Conservation (phyloP, 2,888 invertebrate species). For the Ophion costatus region DNA sequence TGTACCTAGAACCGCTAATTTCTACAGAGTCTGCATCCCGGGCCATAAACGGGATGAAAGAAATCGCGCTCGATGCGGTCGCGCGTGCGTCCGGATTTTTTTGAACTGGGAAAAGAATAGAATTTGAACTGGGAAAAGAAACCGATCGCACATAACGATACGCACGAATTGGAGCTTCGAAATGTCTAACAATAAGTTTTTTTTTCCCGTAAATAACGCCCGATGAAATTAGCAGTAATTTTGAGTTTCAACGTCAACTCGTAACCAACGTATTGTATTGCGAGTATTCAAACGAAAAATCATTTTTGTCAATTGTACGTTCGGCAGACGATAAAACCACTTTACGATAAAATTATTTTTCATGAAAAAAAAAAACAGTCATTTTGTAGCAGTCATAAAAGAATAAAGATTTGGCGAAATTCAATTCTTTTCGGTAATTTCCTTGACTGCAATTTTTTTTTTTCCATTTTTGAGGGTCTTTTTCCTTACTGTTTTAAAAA, state of each 20-base stretch:
- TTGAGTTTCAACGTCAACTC: not conserved
- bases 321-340: not conserved
- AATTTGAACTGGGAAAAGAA: slow-evolving; percentile 11
- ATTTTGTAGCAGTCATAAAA: not conserved
- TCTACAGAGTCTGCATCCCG: slow-evolving; percentile 62
- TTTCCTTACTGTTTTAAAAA: not conserved
- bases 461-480: not conserved
- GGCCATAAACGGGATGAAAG: slow-evolving; percentile 30
- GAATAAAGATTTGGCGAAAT: not conserved
- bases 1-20: slow-evolving; percentile 73
- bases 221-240: not conserved
- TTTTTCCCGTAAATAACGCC: not conserved
- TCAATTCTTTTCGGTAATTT: not conserved
- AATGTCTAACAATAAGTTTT: not conserved
- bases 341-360: not conserved
- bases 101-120: slow-evolving; percentile 9
- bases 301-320: not conserved
- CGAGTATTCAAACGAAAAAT: not conserved
- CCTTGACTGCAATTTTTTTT: not conserved
- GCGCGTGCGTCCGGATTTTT: slow-evolving; percentile 61
- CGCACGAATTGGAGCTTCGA: not conserved
- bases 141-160: not conserved
- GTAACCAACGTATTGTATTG: not conserved
- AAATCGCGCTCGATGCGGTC: slow-evolving; percentile 43
- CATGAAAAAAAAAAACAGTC: not conserved